Percentiles rank a stretch among this genome's conserved stretches.
Evolutionary conservation across 2,113 vertebrate genomes (phyloP).

Genomic region (Coracopsis vasa): DNA sequence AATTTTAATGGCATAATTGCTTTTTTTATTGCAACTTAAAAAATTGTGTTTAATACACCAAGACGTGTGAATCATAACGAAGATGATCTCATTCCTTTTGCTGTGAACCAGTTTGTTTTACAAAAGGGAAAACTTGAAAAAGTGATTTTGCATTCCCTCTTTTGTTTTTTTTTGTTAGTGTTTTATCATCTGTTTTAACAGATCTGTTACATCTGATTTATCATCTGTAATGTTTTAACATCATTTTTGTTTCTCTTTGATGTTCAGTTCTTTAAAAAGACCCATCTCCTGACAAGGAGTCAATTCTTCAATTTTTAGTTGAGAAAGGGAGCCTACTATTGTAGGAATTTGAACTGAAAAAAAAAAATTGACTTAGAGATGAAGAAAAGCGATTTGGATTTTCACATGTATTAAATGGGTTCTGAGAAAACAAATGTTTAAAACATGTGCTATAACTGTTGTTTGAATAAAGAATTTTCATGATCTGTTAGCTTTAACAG

Average conservation of each 20-base stretch:
- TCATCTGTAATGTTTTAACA: not conserved
- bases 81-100: not conserved
- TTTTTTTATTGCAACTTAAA: not conserved
- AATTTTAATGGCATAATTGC: not conserved
- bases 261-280: not conserved
- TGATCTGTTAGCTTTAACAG: not conserved
- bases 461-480: not conserved
- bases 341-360: not conserved
- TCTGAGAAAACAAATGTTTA: not conserved
- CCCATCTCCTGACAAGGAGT: not conserved
- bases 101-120: not conserved
- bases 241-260: not conserved
- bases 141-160: not conserved
- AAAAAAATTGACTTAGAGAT: not conserved
- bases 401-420: not conserved
- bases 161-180: not conserved
- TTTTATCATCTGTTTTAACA: not conserved
- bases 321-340: not conserved
- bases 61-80: not conserved
- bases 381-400: not conserved
- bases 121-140: not conserved
- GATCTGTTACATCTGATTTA: not conserved
- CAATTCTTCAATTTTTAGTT: not conserved
- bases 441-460: not conserved
- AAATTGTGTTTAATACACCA: not conserved